Percentiles rank a stretch among this genome's conserved stretches.
Conservation (phyloP, 2,113 vertebrate species). For the Solenodon paradoxus region DNA sequence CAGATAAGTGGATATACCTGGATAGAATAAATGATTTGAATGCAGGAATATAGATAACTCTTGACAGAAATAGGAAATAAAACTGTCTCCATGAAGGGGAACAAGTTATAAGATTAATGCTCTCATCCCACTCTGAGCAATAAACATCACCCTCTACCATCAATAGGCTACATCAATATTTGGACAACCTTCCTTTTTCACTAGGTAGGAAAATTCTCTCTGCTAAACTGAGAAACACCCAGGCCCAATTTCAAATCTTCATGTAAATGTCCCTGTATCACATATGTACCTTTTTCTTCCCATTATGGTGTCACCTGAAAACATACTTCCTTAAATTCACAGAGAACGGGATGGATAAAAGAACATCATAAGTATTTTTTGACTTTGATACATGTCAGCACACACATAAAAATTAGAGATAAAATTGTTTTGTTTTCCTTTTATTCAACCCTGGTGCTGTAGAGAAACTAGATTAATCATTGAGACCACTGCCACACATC, state of each 20-base stretch:
- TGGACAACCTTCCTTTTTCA: not conserved
- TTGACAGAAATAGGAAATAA: slow-evolving; percentile 3
- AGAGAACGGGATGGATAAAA: slow-evolving; percentile 31
- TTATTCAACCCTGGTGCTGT: not conserved
- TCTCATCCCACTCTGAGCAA: not conserved
- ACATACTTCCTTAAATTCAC: not conserved
- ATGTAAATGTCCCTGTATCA: not conserved
- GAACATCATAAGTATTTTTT: not conserved
- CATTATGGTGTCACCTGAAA: not conserved
- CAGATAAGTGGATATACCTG: not conserved
- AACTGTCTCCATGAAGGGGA: not conserved
- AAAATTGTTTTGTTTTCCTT: slow-evolving; percentile 27
- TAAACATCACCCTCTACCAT: not conserved
- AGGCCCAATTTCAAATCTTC: not conserved
- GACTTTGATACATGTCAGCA: not conserved
- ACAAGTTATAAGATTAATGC: not conserved
- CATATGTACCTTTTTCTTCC: not conserved
- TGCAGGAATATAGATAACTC: not conserved
- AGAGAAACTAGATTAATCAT: slow-evolving; percentile 55
- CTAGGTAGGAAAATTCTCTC: not conserved
- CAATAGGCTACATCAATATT: not conserved
- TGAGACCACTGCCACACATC: not conserved
- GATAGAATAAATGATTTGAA: not conserved
- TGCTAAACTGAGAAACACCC: not conserved
- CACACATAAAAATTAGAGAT: slow-evolving; percentile 52